These are phyloP conservation scores for Eonycteris spelaea DNA, from an alignment of 2,113 vertebrate species.

Conservation along the genomic window DNA sequence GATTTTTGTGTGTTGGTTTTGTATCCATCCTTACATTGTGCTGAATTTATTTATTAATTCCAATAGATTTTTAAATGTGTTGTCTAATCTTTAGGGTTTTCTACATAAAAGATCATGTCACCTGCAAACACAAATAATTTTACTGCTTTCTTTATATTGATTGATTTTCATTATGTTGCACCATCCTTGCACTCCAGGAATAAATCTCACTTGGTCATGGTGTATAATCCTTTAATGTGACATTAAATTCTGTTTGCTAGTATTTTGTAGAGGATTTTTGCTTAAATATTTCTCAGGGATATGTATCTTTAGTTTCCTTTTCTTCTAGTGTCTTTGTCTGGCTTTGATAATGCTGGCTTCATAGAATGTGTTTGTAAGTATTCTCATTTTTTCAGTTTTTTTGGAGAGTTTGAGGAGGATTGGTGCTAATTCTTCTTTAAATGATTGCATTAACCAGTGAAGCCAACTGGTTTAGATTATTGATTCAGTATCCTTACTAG, in stretches of 20 bases:
- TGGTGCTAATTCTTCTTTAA: not conserved
- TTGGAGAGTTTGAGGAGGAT: not conserved
- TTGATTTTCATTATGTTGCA: not conserved
- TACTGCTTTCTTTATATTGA: not conserved
- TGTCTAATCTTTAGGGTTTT: too few species aligned
- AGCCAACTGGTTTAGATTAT: not conserved
- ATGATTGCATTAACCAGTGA: not conserved
- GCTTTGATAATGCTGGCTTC: not conserved
- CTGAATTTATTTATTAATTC: too few species aligned
- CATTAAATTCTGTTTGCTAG: not conserved
- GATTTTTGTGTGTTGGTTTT: too few species aligned
- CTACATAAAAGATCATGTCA: too few species aligned
- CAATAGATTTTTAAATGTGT: too few species aligned
- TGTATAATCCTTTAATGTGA: not conserved
- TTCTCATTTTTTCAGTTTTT: not conserved
- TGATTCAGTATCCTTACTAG: not conserved
- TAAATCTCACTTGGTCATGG: not conserved
- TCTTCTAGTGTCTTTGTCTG: not conserved
- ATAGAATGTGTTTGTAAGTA: not conserved
- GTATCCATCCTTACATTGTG: too few species aligned
- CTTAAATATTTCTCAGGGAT: not conserved
- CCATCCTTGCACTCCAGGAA: not conserved
- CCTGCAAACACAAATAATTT: too few species aligned
- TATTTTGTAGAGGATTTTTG: not conserved
- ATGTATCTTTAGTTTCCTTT: not conserved